Conservation (phyloP, 2,888 invertebrate genomes). For the Heliconius erato region DNA sequence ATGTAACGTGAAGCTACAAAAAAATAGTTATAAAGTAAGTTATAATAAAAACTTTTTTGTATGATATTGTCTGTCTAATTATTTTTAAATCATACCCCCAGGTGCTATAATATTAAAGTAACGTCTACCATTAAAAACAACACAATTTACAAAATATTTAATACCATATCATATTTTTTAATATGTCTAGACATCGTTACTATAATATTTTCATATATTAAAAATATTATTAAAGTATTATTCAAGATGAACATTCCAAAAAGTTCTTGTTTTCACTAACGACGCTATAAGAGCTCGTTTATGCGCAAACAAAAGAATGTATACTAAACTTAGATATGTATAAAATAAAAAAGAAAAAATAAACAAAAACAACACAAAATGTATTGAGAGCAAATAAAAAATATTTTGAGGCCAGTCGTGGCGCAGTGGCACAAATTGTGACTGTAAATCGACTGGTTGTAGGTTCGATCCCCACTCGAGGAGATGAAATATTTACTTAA, state of each 20-base stretch:
- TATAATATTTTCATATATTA: background rate
- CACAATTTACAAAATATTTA: background rate
- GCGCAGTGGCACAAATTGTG: too few species aligned
- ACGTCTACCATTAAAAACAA: slow-evolving; percentile 10
- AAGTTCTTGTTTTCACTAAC: background rate
- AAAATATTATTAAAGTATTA: background rate
- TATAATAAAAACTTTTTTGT: too few species aligned
- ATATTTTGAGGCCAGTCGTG: too few species aligned
- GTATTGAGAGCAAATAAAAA: background rate
- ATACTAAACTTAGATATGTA: background rate
- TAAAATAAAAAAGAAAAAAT: background rate
- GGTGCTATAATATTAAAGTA: background rate
- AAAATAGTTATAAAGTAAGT: too few species aligned
- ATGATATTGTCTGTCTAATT: too few species aligned
- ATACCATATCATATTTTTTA: background rate
- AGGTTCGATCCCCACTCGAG: too few species aligned
- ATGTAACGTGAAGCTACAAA: too few species aligned
- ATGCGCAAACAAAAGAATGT: background rate
- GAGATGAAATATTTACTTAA: too few species aligned
- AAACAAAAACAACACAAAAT: background rate
- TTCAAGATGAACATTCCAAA: background rate
- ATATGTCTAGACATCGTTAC: slow-evolving; percentile 15
- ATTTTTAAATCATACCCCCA: background rate
- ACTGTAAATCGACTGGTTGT: too few species aligned
- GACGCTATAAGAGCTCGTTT: background rate